Percentiles rank a stretch among this genome's conserved stretches.
These are phyloP conservation scores for Lynx canadensis DNA, from an alignment of 2,113 vertebrate genomes.

Conservation along the genomic window DNA sequence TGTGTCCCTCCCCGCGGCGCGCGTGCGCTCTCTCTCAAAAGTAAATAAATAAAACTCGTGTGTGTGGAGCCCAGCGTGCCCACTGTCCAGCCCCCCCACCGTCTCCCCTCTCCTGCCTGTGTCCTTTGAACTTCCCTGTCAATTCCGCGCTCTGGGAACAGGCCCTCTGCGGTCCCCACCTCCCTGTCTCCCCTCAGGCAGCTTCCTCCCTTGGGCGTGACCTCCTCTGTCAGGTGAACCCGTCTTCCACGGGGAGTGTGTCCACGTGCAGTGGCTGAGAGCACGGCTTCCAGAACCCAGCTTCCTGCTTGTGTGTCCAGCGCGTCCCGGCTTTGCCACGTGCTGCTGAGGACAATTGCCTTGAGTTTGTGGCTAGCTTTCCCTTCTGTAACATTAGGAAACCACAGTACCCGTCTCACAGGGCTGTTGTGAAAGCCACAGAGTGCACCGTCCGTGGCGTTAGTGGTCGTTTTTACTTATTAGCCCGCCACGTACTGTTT, in stretches of 20 bases:
- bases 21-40: no score
- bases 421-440: background rate
- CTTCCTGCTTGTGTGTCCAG: slow-evolving; percentile 22
- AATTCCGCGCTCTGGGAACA: background rate
- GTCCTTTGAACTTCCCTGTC: background rate
- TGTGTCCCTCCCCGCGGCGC: no score
- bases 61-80: background rate
- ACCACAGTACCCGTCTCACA: background rate
- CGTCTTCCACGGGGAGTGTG: background rate
- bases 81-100: background rate
- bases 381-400: background rate
- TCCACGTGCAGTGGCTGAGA: background rate
- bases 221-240: background rate
- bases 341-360: background rate
- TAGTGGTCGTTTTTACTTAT: background rate
- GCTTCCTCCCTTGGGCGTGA: slow-evolving; percentile 46
- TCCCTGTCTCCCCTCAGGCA: background rate
- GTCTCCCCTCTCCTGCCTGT: background rate
- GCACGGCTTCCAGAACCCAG: background rate
- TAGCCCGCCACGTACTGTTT: background rate
- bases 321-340: background rate
- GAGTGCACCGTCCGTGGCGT: accelerated
- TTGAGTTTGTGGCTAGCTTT: background rate
- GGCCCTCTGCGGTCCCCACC: background rate
- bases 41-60: no score